Conservation (phyloP, 2,113 vertebrate genomes). For the Oceanites oceanicus region DNA sequence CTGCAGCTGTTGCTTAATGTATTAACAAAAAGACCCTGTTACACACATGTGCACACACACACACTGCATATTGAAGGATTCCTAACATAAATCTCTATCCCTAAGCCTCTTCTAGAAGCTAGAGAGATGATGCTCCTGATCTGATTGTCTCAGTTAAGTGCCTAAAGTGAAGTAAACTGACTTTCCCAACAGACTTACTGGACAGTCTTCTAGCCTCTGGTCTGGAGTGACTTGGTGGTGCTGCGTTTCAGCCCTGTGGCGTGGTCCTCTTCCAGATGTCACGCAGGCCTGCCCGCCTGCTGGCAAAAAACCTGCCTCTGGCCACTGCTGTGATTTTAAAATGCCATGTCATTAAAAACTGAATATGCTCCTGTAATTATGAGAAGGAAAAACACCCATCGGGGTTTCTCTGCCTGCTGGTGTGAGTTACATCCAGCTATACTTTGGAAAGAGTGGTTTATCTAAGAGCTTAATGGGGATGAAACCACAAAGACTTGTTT, state of each 20-base stretch:
- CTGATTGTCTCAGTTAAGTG: neutral
- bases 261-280: neutral
- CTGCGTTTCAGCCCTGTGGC: neutral
- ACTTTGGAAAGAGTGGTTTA: neutral
- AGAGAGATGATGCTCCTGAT: neutral
- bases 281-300: neutral
- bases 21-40: neutral
- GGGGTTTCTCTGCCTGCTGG: neutral
- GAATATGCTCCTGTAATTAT: neutral
- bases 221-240: neutral
- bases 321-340: neutral
- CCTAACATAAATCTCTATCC: neutral
- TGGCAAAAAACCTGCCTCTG: neutral
- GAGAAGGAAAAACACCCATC: neutral
- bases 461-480: neutral
- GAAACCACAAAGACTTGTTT: neutral
- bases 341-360: neutral
- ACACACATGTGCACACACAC: rapidly evolving
- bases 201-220: neutral
- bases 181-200: neutral
- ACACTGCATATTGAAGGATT: neutral
- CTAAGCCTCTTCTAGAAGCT: neutral
- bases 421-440: neutral
- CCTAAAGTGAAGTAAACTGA: neutral
- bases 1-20: neutral